Conservation (phyloP, 2,113 vertebrate genomes). For the Cacatua alba region DNA sequence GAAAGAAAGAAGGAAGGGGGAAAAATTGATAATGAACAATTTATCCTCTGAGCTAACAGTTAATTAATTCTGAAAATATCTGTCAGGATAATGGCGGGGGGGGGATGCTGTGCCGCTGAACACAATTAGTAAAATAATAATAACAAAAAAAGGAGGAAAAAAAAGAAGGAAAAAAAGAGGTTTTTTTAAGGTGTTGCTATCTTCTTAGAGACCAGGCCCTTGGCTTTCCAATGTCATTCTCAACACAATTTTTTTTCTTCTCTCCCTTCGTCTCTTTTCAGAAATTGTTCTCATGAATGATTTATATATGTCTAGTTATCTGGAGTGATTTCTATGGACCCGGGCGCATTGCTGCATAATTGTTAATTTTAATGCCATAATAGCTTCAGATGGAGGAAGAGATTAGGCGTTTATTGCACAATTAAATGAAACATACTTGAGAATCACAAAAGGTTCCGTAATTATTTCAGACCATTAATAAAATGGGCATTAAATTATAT, state of each 20-base stretch:
- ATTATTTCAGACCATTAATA: constrained; percentile 99
- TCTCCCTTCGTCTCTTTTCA: constrained; percentile 90
- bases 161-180: constrained; percentile 21
- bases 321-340: constrained; percentile 99
- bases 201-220: constrained; percentile 82
- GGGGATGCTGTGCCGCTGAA: constrained; percentile 59
- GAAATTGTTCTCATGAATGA: constrained; percentile 99
- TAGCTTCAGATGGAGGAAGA: constrained; percentile 99
- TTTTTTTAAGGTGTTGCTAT: constrained; percentile 83
- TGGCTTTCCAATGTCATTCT: constrained; percentile 90
- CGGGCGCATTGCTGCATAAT: constrained; percentile 99
- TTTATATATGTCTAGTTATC: constrained; percentile 99
- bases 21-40: constrained; percentile 82
- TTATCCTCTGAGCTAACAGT: constrained; percentile 86
- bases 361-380: constrained; percentile 99
- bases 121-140: constrained; percentile 84
- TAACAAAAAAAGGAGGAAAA: constrained; percentile 69
- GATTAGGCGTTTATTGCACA: constrained; percentile 99
- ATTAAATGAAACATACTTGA: constrained; percentile 99
- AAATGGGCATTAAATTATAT: constrained; percentile 99
- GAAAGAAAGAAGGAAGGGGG: constrained; percentile 62
- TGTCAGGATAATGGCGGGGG: constrained; percentile 77
- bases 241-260: constrained; percentile 81
- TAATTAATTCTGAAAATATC: constrained; percentile 89
- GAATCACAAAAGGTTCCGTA: constrained; percentile 99